A percentile compares a stretch with the other conserved stretches of the same genome.
phyloP scores from a whole-genome alignment of 2,113 vertebrate genomes.

The Bos javanicus region DNA sequence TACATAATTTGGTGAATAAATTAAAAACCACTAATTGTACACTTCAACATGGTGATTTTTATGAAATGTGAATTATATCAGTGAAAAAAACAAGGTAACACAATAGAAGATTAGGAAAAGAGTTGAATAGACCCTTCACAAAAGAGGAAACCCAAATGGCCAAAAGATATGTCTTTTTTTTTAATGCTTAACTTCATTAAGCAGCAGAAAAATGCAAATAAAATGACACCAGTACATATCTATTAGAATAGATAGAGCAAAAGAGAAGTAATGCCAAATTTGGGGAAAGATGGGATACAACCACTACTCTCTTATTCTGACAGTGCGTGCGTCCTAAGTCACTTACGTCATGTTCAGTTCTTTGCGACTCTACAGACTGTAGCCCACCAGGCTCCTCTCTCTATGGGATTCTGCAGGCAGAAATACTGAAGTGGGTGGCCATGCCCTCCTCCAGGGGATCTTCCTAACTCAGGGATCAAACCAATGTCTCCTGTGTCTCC shows the following conservation, averaged over 20 bases:
- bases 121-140: background rate
- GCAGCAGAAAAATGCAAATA: background rate
- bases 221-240: background rate
- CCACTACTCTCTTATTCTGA: background rate
- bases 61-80: background rate
- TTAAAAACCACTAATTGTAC: background rate
- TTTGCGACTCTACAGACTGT: background rate
- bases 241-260: background rate
- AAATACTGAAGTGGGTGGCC: background rate
- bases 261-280: background rate
- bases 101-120: background rate
- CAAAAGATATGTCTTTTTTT: background rate
- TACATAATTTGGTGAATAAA: background rate
- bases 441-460: background rate
- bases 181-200: background rate
- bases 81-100: background rate
- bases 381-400: background rate
- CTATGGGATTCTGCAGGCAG: background rate
- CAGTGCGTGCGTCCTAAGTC: background rate
- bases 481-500: fast-evolving
- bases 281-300: background rate
- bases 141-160: background rate
- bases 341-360: background rate
- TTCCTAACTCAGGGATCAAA: background rate
- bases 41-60: background rate